Percentiles rank a stretch among this genome's conserved stretches.
phyloP scores from a whole-genome alignment of 2,797 vertebrate species.

The Scyliorhinus canicula region DNA sequence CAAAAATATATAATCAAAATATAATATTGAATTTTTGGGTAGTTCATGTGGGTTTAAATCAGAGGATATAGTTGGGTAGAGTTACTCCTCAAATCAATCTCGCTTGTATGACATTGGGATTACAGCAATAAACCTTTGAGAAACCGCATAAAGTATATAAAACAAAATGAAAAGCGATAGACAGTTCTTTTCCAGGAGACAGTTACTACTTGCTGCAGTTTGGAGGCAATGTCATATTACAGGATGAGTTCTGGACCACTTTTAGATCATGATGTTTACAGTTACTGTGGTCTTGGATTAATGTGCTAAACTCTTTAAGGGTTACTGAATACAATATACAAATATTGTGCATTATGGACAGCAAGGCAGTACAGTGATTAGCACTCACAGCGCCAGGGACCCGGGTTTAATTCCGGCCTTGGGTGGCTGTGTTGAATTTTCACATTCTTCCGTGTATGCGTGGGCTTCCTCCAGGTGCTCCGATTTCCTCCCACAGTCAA shows the following conservation, averaged over 20 bases:
- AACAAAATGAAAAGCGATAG: conserved; percentile 26
- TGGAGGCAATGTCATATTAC: not conserved
- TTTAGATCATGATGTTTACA: conserved; percentile 8
- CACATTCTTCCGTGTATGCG: too few relatives aligned
- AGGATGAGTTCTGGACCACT: not conserved
- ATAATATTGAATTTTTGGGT: not conserved
- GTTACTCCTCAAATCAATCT: not conserved
- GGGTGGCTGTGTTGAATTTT: too few relatives aligned
- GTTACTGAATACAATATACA: not conserved
- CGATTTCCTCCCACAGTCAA: too few relatives aligned
- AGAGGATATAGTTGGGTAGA: not conserved
- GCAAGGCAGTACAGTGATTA: too few relatives aligned
- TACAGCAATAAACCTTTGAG: not conserved
- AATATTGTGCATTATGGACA: not conserved
- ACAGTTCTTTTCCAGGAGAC: not conserved
- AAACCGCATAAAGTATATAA: not conserved
- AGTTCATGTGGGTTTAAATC: not conserved
- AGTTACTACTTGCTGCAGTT: not conserved
- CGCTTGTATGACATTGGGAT: not conserved
- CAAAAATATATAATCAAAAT: not conserved
- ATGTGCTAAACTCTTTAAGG: not conserved
- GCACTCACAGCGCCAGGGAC: too few relatives aligned
- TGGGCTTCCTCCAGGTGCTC: too few relatives aligned
- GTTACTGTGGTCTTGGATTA: not conserved
- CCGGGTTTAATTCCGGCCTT: too few relatives aligned